Evolutionary conservation across 2,113 vertebrate genomes (phyloP).

Genomic region (Atractosteus spatula): DNA sequence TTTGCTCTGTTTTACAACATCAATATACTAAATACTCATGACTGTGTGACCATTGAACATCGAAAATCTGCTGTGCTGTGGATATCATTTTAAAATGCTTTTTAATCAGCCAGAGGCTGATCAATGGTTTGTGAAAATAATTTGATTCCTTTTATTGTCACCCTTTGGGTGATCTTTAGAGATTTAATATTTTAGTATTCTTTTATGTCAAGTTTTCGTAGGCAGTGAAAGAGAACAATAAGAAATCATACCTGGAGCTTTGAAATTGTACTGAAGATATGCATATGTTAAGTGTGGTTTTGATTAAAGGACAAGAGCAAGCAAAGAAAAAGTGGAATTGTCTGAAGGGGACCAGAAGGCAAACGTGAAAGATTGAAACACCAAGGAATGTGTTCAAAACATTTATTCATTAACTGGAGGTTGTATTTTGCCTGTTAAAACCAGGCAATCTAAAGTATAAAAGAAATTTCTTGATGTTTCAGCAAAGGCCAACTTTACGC

Average conservation of each 20-base stretch:
- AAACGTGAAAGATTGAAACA: background rate
- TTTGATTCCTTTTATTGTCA: constrained; percentile 23
- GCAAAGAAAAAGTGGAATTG: background rate
- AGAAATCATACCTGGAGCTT: constrained; percentile 10
- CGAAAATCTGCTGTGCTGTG: constrained; percentile 35
- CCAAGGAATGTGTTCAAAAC: background rate
- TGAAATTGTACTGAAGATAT: background rate
- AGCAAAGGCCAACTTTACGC: too few species aligned
- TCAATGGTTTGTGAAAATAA: constrained; percentile 45
- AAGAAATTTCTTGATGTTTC: too few species aligned
- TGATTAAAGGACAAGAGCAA: constrained; percentile 4
- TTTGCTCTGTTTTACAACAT: constrained; percentile 4
- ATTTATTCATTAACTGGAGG: background rate
- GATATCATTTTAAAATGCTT: constrained; percentile 37
- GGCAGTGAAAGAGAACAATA: constrained; percentile 35
- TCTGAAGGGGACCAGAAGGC: background rate
- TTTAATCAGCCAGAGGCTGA: constrained; percentile 47
- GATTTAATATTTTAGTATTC: constrained; percentile 28
- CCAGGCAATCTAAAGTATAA: background rate
- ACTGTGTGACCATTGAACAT: constrained; percentile 13
- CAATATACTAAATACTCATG: constrained; percentile 19
- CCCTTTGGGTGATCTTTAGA: constrained; percentile 41
- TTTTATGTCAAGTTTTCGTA: background rate
- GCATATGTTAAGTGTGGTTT: constrained; percentile 1
- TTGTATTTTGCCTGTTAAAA: background rate